Conservation (phyloP, 2,888 invertebrate genomes). For the Leptarthrus brevirostris region DNA sequence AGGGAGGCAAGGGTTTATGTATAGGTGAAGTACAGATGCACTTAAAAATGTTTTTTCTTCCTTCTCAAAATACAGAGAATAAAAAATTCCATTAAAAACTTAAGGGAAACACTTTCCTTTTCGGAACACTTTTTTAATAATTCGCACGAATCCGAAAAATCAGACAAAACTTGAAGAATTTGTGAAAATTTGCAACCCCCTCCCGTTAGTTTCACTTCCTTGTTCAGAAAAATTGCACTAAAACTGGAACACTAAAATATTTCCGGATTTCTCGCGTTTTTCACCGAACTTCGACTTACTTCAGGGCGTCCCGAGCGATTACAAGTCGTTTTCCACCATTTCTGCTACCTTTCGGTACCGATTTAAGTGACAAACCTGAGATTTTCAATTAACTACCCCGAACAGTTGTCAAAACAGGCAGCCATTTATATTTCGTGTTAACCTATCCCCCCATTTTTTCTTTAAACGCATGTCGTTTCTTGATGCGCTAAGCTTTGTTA, state of each 20-base stretch:
- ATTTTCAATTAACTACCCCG: constrained; percentile 37
- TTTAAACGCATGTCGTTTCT: constrained; percentile 40
- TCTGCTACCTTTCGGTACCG: background rate
- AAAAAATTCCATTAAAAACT: no score
- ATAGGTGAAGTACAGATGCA: constrained; percentile 24
- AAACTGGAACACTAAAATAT: constrained; percentile 20
- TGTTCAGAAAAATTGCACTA: constrained; percentile 12
- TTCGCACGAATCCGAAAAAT: background rate
- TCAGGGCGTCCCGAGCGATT: background rate
- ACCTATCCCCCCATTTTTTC: constrained; percentile 43
- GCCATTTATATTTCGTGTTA: constrained; percentile 53
- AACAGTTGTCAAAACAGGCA: constrained; percentile 55
- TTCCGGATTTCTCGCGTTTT: background rate
- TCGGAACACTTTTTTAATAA: no score
- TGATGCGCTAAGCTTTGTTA: constrained; percentile 47
- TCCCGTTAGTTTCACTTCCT: constrained; percentile 33
- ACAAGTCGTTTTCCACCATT: background rate
- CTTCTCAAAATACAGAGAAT: no score
- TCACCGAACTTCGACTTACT: background rate
- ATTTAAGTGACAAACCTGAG: background rate
- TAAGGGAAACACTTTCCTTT: no score
- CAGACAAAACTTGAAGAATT: background rate
- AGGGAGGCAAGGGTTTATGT: background rate
- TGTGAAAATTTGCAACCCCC: background rate
- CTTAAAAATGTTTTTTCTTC: background rate